Evolutionary conservation across 2,113 vertebrate genomes (phyloP).

Genomic region (Melierax canorus): DNA sequence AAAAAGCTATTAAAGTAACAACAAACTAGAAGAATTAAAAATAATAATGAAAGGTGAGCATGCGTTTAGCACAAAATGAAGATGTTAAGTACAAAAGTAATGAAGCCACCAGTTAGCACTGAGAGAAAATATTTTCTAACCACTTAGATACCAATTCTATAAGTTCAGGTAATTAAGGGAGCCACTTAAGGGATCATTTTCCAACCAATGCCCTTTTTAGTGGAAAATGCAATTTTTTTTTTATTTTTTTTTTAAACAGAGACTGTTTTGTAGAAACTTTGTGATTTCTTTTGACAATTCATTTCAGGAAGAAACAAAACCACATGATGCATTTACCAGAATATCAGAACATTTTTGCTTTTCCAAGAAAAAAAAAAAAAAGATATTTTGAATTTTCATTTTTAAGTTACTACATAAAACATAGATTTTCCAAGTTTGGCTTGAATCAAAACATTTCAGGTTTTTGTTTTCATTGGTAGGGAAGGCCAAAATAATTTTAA

Average conservation of each 20-base stretch:
- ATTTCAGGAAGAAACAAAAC: background rate
- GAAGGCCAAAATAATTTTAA: background rate
- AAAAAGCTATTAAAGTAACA: background rate
- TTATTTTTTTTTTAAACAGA: background rate
- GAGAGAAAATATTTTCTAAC: background rate
- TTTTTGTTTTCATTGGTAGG: background rate
- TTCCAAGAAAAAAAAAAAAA: background rate
- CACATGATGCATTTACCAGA: background rate
- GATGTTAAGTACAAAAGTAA: background rate
- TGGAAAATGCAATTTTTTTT: background rate
- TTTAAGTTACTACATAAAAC: background rate
- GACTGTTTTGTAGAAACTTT: background rate
- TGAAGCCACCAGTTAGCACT: background rate
- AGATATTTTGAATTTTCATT: background rate
- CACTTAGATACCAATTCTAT: background rate
- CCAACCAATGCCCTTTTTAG: background rate
- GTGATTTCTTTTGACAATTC: background rate
- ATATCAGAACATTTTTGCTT: background rate
- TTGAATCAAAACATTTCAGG: background rate
- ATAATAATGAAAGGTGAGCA: background rate
- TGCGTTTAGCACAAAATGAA: background rate
- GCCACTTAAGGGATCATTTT: background rate
- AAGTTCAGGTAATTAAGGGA: background rate
- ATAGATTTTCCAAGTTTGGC: background rate
- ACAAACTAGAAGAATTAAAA: background rate